Percentiles rank a stretch among this genome's conserved stretches.
Conservation (phyloP, 2,797 vertebrate species). For the Hylomyscus alleni region DNA sequence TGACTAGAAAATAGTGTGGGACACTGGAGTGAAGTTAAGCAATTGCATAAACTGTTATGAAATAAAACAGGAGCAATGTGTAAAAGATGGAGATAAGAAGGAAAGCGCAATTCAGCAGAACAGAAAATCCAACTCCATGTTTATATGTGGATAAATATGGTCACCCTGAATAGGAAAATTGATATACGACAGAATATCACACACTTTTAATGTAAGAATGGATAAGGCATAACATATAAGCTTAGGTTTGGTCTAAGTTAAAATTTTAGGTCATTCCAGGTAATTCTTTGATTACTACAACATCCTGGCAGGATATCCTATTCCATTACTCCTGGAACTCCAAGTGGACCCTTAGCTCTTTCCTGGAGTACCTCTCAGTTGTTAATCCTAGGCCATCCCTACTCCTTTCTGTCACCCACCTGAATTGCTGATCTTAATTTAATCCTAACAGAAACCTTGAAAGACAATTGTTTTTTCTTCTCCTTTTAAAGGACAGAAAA, state of each 20-base stretch:
- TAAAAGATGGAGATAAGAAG: not conserved
- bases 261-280: not conserved
- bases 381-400: not conserved
- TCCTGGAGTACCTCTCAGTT: not conserved
- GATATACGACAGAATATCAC: not conserved
- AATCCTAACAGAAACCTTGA: not conserved
- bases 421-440: not conserved
- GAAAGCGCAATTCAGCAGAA: not conserved
- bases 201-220: not conserved
- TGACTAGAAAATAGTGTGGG: not conserved
- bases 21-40: not conserved
- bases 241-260: not conserved
- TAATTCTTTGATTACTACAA: not conserved
- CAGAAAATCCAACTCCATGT: not conserved
- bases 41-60: not conserved
- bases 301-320: not conserved
- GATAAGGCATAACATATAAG: not conserved
- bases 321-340: not conserved
- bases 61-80: not conserved
- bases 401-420: not conserved
- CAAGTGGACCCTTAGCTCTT: not conserved
- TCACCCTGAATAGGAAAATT: rapidly evolving
- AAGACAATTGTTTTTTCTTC: not conserved
- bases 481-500: conserved; percentile 19
- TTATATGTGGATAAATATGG: not conserved